Conservation (phyloP, 2,113 vertebrate species). For the Colius striatus region DNA sequence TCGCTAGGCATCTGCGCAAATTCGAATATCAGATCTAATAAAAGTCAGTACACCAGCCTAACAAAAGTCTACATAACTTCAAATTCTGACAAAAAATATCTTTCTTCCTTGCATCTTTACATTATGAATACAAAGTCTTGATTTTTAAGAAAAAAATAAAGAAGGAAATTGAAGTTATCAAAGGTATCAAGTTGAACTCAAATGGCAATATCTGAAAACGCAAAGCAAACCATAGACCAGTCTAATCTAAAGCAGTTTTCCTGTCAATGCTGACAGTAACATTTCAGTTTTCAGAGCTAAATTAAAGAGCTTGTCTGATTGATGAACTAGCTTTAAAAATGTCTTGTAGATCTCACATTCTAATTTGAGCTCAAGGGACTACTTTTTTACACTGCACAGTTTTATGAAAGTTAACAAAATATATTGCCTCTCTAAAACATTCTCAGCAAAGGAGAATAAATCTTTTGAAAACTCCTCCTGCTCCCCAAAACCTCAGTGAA, state of each 20-base stretch:
- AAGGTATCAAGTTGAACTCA: background rate
- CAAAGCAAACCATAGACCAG: background rate
- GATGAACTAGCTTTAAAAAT: background rate
- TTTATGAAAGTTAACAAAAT: background rate
- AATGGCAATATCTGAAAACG: background rate
- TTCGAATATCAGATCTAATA: background rate
- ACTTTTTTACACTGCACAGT: background rate
- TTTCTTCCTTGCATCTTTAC: background rate
- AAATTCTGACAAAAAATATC: background rate
- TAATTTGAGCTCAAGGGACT: background rate
- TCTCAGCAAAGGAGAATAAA: background rate
- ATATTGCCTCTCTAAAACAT: background rate
- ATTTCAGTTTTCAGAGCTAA: background rate
- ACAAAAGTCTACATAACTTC: fast-evolving
- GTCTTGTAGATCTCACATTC: background rate
- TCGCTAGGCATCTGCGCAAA: background rate
- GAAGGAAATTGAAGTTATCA: background rate
- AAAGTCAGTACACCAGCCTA: background rate
- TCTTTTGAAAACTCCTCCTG: background rate
- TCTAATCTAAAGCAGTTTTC: background rate
- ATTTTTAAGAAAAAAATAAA: background rate
- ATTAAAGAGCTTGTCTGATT: background rate
- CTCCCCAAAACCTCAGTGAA: background rate
- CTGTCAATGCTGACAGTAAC: background rate
- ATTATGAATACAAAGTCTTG: background rate